Evolutionary conservation across 2,797 vertebrate species (phyloP).

Genomic region (Pseudotriccus pelzelni): DNA sequence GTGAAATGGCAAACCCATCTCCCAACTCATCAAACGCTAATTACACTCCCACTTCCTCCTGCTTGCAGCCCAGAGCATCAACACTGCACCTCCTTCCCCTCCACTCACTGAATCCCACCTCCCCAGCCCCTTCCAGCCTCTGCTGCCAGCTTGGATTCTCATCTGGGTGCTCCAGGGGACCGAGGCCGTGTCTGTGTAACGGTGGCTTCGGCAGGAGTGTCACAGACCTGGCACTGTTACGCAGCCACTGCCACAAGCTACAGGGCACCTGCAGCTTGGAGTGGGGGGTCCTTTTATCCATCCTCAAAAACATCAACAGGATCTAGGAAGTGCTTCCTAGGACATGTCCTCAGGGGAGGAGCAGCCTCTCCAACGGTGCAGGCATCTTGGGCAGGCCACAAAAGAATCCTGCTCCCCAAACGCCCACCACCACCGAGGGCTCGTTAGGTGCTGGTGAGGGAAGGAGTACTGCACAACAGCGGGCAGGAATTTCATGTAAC

Average conservation of each 20-base stretch:
- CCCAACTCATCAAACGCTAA: neutral
- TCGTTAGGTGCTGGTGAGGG: neutral
- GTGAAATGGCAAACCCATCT: neutral
- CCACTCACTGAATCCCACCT: neutral
- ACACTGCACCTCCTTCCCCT: neutral
- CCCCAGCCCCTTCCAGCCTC: neutral
- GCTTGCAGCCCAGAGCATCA: neutral
- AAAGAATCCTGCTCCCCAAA: neutral
- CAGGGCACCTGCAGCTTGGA: neutral
- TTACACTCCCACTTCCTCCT: neutral
- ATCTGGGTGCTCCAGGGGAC: neutral
- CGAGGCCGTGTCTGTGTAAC: accelerated
- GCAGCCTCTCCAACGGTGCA: neutral
- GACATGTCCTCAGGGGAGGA: neutral
- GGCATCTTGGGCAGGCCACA: neutral
- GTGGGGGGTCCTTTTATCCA: neutral
- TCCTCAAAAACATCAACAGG: neutral
- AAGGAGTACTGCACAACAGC: neutral
- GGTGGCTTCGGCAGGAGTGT: neutral
- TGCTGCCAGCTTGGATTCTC: neutral
- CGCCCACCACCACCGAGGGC: neutral
- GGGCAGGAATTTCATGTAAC: neutral
- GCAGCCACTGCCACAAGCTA: neutral
- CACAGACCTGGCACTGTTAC: neutral
- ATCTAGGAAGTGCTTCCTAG: neutral